Percentiles rank a stretch among this genome's conserved stretches.
These are phyloP conservation scores for Buceros bicornis DNA, from an alignment of 2,797 vertebrate genomes.

Conservation along the genomic window DNA sequence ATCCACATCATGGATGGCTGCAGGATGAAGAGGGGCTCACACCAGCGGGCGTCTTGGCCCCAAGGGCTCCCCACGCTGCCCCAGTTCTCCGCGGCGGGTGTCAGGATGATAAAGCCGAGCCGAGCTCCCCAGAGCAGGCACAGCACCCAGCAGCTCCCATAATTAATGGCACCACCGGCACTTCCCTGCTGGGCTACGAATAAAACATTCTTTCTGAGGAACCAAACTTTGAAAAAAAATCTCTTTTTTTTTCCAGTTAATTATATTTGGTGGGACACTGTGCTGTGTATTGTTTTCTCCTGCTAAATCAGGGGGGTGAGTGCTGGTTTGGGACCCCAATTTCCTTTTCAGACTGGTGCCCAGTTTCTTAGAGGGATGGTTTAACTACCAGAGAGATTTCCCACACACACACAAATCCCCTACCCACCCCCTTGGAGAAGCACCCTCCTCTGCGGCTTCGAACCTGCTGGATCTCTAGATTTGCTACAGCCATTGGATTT, in stretches of 20 bases:
- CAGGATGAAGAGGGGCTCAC: not conserved
- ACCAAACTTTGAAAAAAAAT: conserved; percentile 68
- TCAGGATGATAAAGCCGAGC: conserved; percentile 75
- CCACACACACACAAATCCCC: not conserved
- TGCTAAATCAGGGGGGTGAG: not conserved
- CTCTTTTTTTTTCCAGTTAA: conserved; percentile 18
- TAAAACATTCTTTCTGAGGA: conserved; percentile 71
- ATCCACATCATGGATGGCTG: accelerated
- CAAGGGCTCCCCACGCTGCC: not conserved
- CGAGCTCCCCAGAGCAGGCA: not conserved
- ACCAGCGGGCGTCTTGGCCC: accelerated
- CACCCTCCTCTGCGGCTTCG: not conserved
- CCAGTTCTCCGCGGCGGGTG: not conserved
- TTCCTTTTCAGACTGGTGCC: not conserved
- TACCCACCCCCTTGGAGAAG: not conserved
- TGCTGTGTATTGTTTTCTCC: conserved; percentile 40
- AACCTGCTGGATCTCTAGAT: not conserved
- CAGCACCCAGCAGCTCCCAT: conserved; percentile 5
- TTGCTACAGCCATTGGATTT: not conserved
- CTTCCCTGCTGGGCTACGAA: conserved; percentile 69
- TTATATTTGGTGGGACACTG: conserved; percentile 40
- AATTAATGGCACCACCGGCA: conserved; percentile 71
- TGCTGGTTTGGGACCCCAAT: not conserved
- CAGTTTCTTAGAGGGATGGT: not conserved
- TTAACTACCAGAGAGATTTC: not conserved